phyloP scores from a whole-genome alignment of 2,797 vertebrate species.

The Ctenopoma kingsleyae region DNA sequence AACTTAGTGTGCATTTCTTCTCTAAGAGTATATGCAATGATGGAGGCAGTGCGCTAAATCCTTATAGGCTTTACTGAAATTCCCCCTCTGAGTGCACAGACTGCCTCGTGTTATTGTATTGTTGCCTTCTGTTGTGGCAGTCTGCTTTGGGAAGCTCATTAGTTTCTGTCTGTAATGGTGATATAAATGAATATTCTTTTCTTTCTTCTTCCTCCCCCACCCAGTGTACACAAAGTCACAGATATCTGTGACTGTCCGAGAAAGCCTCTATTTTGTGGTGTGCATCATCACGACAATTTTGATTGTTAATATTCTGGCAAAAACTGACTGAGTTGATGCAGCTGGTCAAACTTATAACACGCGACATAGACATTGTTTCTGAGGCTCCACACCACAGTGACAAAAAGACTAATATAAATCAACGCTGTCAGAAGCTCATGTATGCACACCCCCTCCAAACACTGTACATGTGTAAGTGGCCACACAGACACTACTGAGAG shows the following conservation, averaged over 20 bases:
- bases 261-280: slow-evolving; percentile 10
- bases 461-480: slow-evolving; percentile 9
- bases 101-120: slow-evolving; percentile 74
- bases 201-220: slow-evolving; percentile 25
- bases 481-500: slow-evolving; percentile 11
- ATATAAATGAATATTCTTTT: slow-evolving; percentile 65
- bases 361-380: background rate
- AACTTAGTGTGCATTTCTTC: slow-evolving; percentile 67
- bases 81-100: slow-evolving; percentile 63
- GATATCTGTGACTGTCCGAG: slow-evolving; percentile 18
- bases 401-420: slow-evolving; percentile 7
- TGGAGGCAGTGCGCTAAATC: slow-evolving; percentile 69
- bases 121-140: slow-evolving; percentile 75
- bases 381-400: background rate
- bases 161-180: slow-evolving; percentile 70
- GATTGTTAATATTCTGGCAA: slow-evolving; percentile 24
- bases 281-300: slow-evolving; percentile 1
- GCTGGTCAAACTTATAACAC: slow-evolving; percentile 1
- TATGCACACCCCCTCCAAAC: slow-evolving; percentile 1
- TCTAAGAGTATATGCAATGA: slow-evolving; percentile 58
- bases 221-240: slow-evolving; percentile 28
- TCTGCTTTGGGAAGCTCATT: slow-evolving; percentile 68
- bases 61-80: slow-evolving; percentile 76
- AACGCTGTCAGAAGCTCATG: slow-evolving; percentile 8
- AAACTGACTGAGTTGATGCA: slow-evolving; percentile 3